A percentile compares a stretch with the other conserved stretches of the same genome.
Conservation (phyloP, 1,140 invertebrate genomes). For the Episyrphus balteatus region DNA sequence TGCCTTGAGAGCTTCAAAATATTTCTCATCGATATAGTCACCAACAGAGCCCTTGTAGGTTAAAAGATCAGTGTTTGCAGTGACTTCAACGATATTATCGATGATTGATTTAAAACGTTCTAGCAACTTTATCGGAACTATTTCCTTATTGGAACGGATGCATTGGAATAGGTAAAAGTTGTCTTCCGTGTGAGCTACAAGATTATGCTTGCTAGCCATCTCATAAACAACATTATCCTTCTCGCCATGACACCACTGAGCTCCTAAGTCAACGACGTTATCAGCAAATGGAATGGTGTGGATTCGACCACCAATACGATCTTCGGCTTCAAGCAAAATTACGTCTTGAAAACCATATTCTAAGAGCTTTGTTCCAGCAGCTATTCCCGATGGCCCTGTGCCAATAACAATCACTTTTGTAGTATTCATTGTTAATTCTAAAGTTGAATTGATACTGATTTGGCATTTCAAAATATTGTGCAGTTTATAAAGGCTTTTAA, state of each 20-base stretch:
- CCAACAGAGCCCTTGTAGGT: constrained; percentile 25
- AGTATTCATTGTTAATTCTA: background rate
- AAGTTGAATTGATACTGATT: no score
- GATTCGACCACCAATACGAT: constrained; percentile 57
- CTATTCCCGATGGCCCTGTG: constrained; percentile 45
- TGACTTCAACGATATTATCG: background rate
- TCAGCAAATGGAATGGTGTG: constrained; percentile 44
- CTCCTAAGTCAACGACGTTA: constrained; percentile 63
- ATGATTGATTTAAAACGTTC: constrained; percentile 9
- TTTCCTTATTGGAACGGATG: constrained; percentile 22
- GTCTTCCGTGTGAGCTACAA: constrained; percentile 30
- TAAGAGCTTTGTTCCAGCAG: constrained; percentile 41
- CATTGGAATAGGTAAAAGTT: constrained; percentile 16
- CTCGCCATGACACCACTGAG: constrained; percentile 65
- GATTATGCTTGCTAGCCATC: constrained; percentile 39
- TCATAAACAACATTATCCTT: constrained; percentile 55
- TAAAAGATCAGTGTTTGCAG: constrained; percentile 9
- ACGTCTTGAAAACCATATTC: constrained; percentile 36
- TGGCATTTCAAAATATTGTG: no score
- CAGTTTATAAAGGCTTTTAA: no score
- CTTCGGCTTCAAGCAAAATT: constrained; percentile 50
- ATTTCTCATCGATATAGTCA: constrained; percentile 23
- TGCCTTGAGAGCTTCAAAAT: constrained; percentile 6
- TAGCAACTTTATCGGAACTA: constrained; percentile 9
- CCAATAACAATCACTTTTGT: constrained; percentile 41